These are phyloP conservation scores for Luperina nickerlii DNA, from an alignment of 2,888 invertebrate genomes.

Conservation along the genomic window DNA sequence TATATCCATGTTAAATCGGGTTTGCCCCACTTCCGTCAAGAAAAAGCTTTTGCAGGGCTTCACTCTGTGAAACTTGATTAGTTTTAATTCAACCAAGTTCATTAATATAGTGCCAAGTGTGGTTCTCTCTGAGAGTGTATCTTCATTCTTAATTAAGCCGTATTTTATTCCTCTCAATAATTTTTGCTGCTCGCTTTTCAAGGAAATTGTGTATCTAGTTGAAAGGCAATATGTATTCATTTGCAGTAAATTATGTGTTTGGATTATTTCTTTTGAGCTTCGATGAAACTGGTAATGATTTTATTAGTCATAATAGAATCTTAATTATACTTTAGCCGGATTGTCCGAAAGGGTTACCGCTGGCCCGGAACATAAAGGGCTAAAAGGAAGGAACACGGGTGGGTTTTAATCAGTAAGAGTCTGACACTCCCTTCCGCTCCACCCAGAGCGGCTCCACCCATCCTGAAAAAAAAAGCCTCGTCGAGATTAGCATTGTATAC, in stretches of 20 bases:
- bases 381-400: too few relatives aligned
- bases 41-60: constrained; percentile 69
- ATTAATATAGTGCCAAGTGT: constrained; percentile 50
- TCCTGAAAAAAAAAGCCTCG: too few relatives aligned
- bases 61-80: constrained; percentile 63
- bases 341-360: too few relatives aligned
- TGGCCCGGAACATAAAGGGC: too few relatives aligned
- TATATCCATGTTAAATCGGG: constrained; percentile 73
- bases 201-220: background rate
- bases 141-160: constrained; percentile 37
- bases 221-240: background rate
- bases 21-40: constrained; percentile 72
- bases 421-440: too few relatives aligned
- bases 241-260: background rate
- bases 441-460: too few relatives aligned
- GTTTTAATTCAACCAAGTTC: constrained; percentile 50
- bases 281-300: too few relatives aligned
- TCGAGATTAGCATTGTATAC: too few relatives aligned
- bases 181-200: constrained; percentile 7
- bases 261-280: background rate
- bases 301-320: background rate
- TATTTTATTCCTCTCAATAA: constrained; percentile 29
- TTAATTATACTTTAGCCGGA: background rate
- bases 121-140: constrained; percentile 11
- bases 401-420: too few relatives aligned